phyloP scores from a whole-genome alignment of 1,140 invertebrate species.

The silkworm (Bombyx mori) region DNA sequence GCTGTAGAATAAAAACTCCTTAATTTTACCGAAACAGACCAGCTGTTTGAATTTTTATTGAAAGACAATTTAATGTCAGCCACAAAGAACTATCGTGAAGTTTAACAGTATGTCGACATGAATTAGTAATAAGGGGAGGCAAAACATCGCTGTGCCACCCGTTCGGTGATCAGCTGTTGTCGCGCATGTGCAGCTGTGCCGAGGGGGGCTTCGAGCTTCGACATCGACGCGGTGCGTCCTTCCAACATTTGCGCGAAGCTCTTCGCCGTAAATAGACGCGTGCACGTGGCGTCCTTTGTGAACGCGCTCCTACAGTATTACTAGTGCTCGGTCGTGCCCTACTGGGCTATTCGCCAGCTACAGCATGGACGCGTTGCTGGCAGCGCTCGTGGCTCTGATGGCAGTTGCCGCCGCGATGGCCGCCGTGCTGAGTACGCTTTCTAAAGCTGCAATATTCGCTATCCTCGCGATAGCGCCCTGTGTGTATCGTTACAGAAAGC shows the following conservation, averaged over 20 bases:
- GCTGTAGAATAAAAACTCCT: too few relatives aligned
- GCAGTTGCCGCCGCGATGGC: conserved; percentile 70
- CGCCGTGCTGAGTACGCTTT: conserved; percentile 70
- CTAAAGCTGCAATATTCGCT: conserved; percentile 71
- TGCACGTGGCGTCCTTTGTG: conserved; percentile 19
- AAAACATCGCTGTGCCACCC: conserved; percentile 25
- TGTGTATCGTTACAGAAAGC: conserved; percentile 70
- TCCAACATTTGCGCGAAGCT: conserved; percentile 43
- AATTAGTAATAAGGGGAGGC: too few relatives aligned
- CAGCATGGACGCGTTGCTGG: conserved; percentile 70
- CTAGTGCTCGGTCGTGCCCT: conserved; percentile 35
- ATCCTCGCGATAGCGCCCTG: conserved; percentile 70
- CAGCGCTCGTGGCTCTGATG: conserved; percentile 72
- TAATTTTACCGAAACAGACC: too few relatives aligned
- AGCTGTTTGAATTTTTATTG: too few relatives aligned
- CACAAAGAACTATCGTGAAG: too few relatives aligned
- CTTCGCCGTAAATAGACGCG: conserved; percentile 33
- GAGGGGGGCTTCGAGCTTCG: conserved; percentile 20
- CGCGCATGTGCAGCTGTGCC: conserved; percentile 57
- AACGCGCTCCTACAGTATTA: conserved; percentile 20
- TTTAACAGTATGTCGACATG: too few relatives aligned
- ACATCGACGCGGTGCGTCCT: conserved; percentile 41
- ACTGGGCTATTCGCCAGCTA: conserved; percentile 44
- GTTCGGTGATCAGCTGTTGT: conserved; percentile 56
- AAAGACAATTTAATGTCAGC: too few relatives aligned